Base-by-base conservation (phyloP, 2,888 invertebrate species). In the Acleris sparsana region DNA sequence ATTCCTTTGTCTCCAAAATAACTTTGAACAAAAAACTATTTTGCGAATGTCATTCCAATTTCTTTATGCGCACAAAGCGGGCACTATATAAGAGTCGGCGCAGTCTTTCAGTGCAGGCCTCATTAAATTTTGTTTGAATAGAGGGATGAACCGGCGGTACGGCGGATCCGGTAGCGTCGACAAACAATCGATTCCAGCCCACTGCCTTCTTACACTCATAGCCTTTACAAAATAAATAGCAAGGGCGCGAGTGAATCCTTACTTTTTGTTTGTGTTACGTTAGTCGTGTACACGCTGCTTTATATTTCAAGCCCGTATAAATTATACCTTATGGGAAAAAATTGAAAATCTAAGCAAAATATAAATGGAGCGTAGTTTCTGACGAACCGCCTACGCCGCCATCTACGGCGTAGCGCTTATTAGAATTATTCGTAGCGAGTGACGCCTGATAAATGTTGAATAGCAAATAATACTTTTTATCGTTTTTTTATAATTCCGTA, bases 101-200 rank as follows among this genome's bases (percentile, higher is more conserved):
- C 52, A 57, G 61, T 57, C 61, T 66, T 70, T 68, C 80, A 79
- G 79, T 75, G 78, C 72, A 77, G 79, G 75, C 84, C 89, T 91
- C 89, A 90, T 91, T 90, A 90, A 89, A 88, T 89, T 88, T 87
- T 89, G 88, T 90, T 90, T 90, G 90, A 89, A 90, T 88, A 88
- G 90, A 88, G 87, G 86, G 89, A 86, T 86, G 86, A 86, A 82
- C 81, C 77, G 72, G 74, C 77, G 74, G 73, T 73, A 75, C 72
- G 69, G 71, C 72, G 73, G 70, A 70, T 39, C 59, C 51, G 58
- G 80, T 82, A 86, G 71, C 49, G 80, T 73, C 66, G 53, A 73
- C 79, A 84, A 70, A 76, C 66, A 62, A 60, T 65, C 60, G 60
- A 60, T 55, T 55, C 56, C 60, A 43, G 17, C 56, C 55, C 20